Conservation (phyloP, 2,888 invertebrate genomes). For the Diaprepes abbreviatus region DNA sequence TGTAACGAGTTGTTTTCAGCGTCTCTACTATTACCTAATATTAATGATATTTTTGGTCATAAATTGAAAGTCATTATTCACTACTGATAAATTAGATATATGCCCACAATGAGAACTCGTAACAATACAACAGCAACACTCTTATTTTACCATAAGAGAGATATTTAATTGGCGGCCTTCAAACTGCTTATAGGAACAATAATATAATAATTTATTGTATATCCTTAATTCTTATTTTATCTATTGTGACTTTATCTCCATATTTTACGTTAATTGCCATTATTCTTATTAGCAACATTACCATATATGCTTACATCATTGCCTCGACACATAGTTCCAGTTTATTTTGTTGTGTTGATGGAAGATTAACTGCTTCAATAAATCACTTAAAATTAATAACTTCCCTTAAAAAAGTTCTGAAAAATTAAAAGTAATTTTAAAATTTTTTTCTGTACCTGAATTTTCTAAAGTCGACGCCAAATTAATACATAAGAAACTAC, state of each 20-base stretch:
- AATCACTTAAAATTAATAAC: no score
- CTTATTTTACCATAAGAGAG: constrained; percentile 12
- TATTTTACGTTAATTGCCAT: neutral
- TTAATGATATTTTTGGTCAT: neutral
- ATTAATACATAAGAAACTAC: no score
- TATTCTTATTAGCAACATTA: constrained; percentile 2
- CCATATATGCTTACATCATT: constrained; percentile 9
- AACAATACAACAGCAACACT: neutral
- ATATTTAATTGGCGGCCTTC: constrained; percentile 12
- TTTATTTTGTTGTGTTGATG: no score
- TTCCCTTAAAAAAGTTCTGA: no score
- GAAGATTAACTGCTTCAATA: no score
- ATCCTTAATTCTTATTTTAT: constrained; percentile 6
- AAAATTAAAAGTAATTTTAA: no score
- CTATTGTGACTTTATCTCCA: constrained; percentile 6
- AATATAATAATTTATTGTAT: constrained; percentile 6
- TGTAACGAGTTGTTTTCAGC: no score
- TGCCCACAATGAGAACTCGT: neutral
- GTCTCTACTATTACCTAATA: neutral
- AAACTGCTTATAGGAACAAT: neutral
- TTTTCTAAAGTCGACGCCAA: no score
- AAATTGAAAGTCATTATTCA: neutral
- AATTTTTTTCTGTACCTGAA: no score
- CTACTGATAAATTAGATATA: neutral
- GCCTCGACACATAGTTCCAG: no score